A percentile compares a stretch with the other conserved stretches of the same genome.
Evolutionary conservation across 2,888 invertebrate species (phyloP).

Genomic region (Dione vanillae): DNA sequence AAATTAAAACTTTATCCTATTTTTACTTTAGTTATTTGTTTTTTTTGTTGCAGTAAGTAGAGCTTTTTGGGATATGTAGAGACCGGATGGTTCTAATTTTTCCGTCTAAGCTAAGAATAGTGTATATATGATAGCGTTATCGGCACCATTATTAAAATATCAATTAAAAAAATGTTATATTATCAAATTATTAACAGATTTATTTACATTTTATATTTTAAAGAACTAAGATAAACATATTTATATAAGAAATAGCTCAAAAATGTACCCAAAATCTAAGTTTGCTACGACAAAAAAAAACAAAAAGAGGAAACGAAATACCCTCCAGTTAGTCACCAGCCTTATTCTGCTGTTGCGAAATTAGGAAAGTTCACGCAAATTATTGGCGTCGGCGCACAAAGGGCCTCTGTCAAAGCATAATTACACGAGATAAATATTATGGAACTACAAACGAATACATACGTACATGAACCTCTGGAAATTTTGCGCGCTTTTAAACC

Average conservation of each 20-base stretch:
- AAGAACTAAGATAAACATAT: too few species aligned
- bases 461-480: neutral
- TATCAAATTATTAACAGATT: neutral
- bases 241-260: neutral
- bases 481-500: conserved; percentile 24
- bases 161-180: too few species aligned
- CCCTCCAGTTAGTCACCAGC: conserved; percentile 29
- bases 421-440: conserved; percentile 57
- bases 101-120: neutral
- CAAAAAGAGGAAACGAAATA: neutral
- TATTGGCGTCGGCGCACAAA: conserved; percentile 71
- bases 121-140: too few species aligned
- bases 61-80: neutral
- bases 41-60: too few species aligned
- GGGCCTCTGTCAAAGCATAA: conserved; percentile 71
- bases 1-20: neutral
- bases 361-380: conserved; percentile 76
- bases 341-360: conserved; percentile 58
- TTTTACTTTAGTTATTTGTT: neutral
- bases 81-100: neutral
- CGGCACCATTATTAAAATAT: too few species aligned
- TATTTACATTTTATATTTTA: neutral
- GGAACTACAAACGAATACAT: conserved; percentile 37
- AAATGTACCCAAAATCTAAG: neutral
- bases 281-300: neutral